These are phyloP conservation scores for Pocillopora damicornis DNA, from an alignment of 64 coral and sea anemone genomes.

Conservation along the genomic window DNA sequence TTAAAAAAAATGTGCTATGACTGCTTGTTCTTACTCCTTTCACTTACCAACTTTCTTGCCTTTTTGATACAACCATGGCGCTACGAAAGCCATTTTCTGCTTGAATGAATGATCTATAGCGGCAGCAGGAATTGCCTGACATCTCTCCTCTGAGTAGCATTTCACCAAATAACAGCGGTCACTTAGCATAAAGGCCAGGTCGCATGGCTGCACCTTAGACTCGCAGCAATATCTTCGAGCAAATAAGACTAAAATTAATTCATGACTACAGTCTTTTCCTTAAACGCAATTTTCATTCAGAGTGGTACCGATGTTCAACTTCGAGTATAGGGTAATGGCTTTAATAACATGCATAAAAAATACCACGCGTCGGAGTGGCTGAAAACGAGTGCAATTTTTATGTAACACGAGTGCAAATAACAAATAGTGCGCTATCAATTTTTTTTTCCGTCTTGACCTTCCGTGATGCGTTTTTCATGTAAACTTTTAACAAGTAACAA, in stretches of 20 bases:
- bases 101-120: conserved; percentile 79
- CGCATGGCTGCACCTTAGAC: conserved; percentile 73
- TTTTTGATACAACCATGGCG: conserved; percentile 90
- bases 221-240: conserved; percentile 82
- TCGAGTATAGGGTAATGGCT: too few species aligned
- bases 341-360: too few species aligned
- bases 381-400: too few species aligned
- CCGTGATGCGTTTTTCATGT: too few species aligned
- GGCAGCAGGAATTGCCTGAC: conserved; percentile 84
- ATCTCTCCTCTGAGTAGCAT: conserved; percentile 93
- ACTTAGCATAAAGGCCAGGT: conserved; percentile 88
- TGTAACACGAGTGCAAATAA: too few species aligned
- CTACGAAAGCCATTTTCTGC: conserved; percentile 98
- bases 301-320: background rate
- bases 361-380: too few species aligned
- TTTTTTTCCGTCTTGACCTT: too few species aligned
- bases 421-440: too few species aligned
- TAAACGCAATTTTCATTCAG: background rate
- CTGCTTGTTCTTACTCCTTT: background rate
- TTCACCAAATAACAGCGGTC: conserved; percentile 95
- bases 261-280: background rate
- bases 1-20: background rate
- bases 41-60: conserved; percentile 93
- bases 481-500: too few species aligned
- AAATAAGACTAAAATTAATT: background rate